These are phyloP conservation scores for Cladopsammia gracilis DNA, from an alignment of 64 coral and sea anemone genomes.

Conservation along the genomic window DNA sequence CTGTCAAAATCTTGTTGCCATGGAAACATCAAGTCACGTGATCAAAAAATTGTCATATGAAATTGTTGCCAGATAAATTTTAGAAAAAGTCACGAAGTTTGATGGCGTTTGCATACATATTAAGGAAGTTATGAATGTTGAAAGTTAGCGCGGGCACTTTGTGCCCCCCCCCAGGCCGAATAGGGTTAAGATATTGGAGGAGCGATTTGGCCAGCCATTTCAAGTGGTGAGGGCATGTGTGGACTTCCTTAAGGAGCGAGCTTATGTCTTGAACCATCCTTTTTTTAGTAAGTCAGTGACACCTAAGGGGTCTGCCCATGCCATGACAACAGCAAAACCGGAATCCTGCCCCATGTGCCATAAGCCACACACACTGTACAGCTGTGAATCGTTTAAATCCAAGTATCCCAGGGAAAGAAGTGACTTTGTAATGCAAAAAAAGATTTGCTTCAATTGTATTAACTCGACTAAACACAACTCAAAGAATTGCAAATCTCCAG, in stretches of 20 bases:
- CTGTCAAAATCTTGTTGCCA: too few relatives aligned
- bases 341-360: background rate
- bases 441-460: conserved; percentile 74
- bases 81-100: too few relatives aligned
- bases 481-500: conserved; percentile 19
- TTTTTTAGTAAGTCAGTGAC: conserved; percentile 17
- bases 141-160: too few relatives aligned
- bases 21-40: too few relatives aligned
- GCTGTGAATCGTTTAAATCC: conserved; percentile 58
- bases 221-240: conserved; percentile 71
- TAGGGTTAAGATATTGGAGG: too few relatives aligned
- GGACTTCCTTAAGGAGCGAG: conserved; percentile 52
- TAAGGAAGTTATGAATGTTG: too few relatives aligned
- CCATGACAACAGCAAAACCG: background rate
- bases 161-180: too few relatives aligned
- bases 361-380: conserved; percentile 18
- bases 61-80: too few relatives aligned
- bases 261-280: conserved; percentile 45
- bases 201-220: conserved; percentile 57
- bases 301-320: too few relatives aligned
- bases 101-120: too few relatives aligned
- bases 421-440: conserved; percentile 36
- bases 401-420: conserved; percentile 25
- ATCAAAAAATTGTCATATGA: too few relatives aligned
- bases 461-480: conserved; percentile 38